Base-by-base conservation (phyloP, 1,140 invertebrate genomes). In the Drosophila parvula region DNA sequence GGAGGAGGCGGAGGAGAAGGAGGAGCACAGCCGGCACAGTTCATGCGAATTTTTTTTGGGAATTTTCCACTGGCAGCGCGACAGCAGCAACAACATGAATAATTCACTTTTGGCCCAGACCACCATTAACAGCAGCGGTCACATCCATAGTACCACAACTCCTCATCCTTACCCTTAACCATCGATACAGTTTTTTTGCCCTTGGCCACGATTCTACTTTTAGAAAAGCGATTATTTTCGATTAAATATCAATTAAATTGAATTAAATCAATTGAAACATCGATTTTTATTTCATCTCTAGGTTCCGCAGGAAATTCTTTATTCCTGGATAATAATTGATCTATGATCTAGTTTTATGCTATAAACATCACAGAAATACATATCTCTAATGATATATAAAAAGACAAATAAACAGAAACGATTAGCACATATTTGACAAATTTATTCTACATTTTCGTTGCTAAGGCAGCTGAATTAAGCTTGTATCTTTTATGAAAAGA, bases 31-130 rank as follows among this genome's bases (percentile, higher is more conserved):
- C 79, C 79, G 79, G 83, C 82, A 76, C 79, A 88, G 77, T 88
- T 88, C 83, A 89, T 88, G 80, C 83, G 83, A 89, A 89, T 88
- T 86, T 88, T 85, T 85, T 86, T 88, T 88, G 83, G 83, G 79
- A 88, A 88, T 88, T 88, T 88, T 88, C 83, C 83, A 88, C 84
- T 89, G 84, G 84, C 84, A 80, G 57, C 63, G 76, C 61, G 45
- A 71, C 80, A 70, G 48, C 74, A 75, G 56, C 69, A 84, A 73
- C 77, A 88, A 77, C 83, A 89, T 88, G 84, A 88, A 88, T 88
- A 89, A 88, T 88, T 88, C 83, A 88, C 83, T 88, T 89, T 86
- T 86, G 81, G 82, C 82, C 78, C 82, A 83, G 63, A 76, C 58
- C 70, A 41, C 43, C 36, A 41, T 22, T 14, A 28, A 71, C 65